Base-by-base conservation (phyloP, 30 jellyfish, hydroid and myxozoan species). In the Morbakka virulenta region DNA sequence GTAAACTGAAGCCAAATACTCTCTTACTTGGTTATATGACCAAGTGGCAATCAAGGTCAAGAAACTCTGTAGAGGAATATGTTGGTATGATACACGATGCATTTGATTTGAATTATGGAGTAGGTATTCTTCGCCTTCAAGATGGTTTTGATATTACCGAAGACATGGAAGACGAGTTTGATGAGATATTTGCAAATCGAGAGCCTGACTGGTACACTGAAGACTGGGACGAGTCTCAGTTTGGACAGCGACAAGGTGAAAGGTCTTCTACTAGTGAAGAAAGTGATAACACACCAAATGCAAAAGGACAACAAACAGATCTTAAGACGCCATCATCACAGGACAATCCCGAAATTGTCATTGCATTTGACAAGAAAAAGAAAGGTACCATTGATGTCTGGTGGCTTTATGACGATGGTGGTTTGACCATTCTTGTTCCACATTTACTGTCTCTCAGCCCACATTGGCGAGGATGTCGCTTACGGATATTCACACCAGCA, bases 401-500 rank as follows among this genome's bases (percentile, higher is more conserved):
- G 98, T 90, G 98, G 98, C 53, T 90, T 74, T 83, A 79, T 50
- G 98, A 90, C 50, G 98, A 90, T 74, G 98, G 98, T 49, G 95
- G 95, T 1, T 57, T 90, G 83, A 90, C 98, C 32, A 90, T 90
- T 70, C 88, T 90, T 4, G 80, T 90, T 20, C 98, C 98, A 1
- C 95, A 91, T 69, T 84, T 91, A 13, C 33, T 91, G 63, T 84
- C 98, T 0, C 68, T 76, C 28, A 80, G 88, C 62, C 32, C 83
- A 2, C 86, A 75, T 28, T 91, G 98, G 98, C 89, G 94, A 23
- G 98, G 96, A 11, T 81, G 93, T 80, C 69, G 71, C 25, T 57
- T 91, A 65, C 62, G 98, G 13, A 86, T 91, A 35, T 91, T 91
- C 76, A 91, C 98, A 69, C 98, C 98, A 68, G 96, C 95, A 49